Conservation (phyloP, 1,140 invertebrate genomes). For the Mizuhopecten yessoensis region DNA sequence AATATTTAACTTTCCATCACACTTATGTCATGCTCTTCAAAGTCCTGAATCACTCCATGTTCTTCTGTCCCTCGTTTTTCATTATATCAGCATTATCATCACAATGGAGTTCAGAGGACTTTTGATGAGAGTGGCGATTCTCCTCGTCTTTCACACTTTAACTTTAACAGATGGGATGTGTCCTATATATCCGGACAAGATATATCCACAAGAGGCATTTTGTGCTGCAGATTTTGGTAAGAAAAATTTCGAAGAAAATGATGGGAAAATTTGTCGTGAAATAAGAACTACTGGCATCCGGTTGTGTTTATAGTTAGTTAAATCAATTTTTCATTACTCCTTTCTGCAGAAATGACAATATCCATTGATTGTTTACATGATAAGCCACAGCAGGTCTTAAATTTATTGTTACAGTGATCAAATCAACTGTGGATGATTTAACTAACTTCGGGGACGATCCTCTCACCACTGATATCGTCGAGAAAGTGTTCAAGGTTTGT, state of each 20-base stretch:
- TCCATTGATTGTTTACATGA: no score
- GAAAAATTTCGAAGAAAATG: neutral
- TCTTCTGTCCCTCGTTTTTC: neutral
- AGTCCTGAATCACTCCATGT: no score
- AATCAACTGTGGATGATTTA: neutral
- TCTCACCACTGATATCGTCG: neutral
- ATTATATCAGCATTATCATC: neutral
- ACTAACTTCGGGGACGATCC: neutral
- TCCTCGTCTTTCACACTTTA: neutral
- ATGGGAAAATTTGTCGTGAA: neutral
- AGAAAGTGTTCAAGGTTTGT: neutral
- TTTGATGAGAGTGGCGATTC: neutral
- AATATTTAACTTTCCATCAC: no score
- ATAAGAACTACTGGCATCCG: no score
- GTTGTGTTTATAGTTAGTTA: no score
- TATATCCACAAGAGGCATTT: neutral
- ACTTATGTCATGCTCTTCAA: no score
- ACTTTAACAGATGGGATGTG: neutral
- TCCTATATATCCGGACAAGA: neutral
- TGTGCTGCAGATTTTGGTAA: neutral
- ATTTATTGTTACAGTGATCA: neutral
- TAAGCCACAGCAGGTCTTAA: no score
- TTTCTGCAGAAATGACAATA: no score
- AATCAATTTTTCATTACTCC: no score
- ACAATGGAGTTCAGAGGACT: neutral